These are phyloP conservation scores for Sesamia inferens DNA, from an alignment of 2,888 invertebrate genomes.

Conservation along the genomic window DNA sequence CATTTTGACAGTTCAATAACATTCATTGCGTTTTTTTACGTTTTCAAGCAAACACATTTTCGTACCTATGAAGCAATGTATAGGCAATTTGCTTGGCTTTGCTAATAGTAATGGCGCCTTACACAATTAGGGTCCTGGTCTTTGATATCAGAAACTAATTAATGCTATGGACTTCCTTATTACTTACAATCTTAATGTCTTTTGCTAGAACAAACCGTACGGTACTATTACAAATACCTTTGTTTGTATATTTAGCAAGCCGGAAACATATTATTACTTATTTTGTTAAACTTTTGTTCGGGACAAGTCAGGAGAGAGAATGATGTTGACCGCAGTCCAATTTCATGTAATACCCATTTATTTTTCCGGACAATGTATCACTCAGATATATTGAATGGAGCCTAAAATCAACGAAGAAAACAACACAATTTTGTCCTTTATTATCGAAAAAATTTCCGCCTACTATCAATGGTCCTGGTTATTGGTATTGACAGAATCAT, in stretches of 20 bases:
- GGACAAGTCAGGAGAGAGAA: slow-evolving; percentile 26
- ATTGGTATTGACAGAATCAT: slow-evolving; percentile 49
- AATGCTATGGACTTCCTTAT: not conserved
- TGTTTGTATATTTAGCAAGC: not conserved
- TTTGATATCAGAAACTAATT: not conserved
- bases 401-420: slow-evolving; percentile 44
- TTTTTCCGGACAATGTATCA: slow-evolving; percentile 53
- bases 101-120: no score
- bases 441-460: slow-evolving; percentile 44
- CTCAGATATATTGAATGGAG: slow-evolving; percentile 52
- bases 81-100: no score
- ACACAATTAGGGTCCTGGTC: no score
- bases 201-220: not conserved
- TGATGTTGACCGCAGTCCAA: slow-evolving; percentile 57
- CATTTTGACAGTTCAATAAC: no score
- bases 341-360: slow-evolving; percentile 49
- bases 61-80: no score
- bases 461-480: slow-evolving; percentile 42
- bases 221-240: not conserved
- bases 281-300: slow-evolving; percentile 17
- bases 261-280: slow-evolving; percentile 21
- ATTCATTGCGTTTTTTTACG: no score
- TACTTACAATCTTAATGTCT: not conserved
- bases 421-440: slow-evolving; percentile 48
- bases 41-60: no score